Evolutionary conservation across 2,888 invertebrate species (phyloP), one percentile per base, ranked within the genome.

Genomic region (Noctua comes): DNA sequence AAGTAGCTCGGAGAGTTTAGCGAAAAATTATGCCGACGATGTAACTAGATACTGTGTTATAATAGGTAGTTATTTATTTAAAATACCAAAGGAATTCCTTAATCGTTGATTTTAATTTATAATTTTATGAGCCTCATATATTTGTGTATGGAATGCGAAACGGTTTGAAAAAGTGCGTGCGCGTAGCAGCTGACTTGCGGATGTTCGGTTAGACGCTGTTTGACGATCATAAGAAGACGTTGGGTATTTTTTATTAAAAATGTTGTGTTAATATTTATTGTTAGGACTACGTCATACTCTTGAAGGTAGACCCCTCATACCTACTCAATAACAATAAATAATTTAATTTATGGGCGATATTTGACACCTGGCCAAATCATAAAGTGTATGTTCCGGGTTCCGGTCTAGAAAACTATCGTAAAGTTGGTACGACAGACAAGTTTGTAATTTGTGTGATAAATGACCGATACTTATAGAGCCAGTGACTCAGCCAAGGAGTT

Each of bases 401-500:
- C 54, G 72, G 75, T 48, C 43, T 81, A 73, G 69, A 76, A 84
- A 76, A 73, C 40, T 85, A 31, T 69, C 43, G 16, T 80, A 46
- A 66, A 69, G 36, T 65, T 43, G 5, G 18, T 73, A 71, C 71
- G 40, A 46, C 59, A 71, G 78, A 76, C 73, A 73, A 70, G 78
- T 71, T 71, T 71, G 31, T 68, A 71, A 73, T 82, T 66, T 59
- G 66, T 68, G 40, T 82, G 43, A 66, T 76, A 65, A 79, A 83
- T 79, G 27, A 54, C 66, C 18, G 62, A 70, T 75, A 80, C 1
- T 4, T 69, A 36, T 57, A 68, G 40, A 54, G 54, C 59, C 46
- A 43, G 57, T 86, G 78, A 84, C 68, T 80, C 72, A 77, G 59
- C 46, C 10, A 51, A 46, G 57, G 59, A 79, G 82, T 87, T 87